Evolutionary conservation across 1,140 invertebrate genomes (phyloP).

Genomic region (Drosophila lacertosa): DNA sequence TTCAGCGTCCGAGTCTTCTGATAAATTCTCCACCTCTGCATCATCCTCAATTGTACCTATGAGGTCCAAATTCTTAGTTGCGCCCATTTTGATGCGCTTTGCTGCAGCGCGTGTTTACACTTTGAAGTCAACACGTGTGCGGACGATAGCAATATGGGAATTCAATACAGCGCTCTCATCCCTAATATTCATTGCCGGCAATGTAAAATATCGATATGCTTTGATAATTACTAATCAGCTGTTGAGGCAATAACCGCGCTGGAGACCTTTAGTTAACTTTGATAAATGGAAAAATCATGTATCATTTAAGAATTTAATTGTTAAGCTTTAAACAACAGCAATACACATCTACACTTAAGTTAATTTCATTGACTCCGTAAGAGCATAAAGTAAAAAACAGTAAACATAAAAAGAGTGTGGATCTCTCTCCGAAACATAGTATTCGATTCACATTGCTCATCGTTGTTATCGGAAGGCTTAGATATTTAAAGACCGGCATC

Average conservation of each 20-base stretch:
- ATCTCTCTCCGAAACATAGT: too few species aligned
- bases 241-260: conserved; percentile 46
- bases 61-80: conserved; percentile 76
- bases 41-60: conserved; percentile 91
- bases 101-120: conserved; percentile 63
- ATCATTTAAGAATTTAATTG: too few species aligned
- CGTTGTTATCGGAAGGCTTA: conserved; percentile 13
- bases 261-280: too few species aligned
- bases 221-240: conserved; percentile 36
- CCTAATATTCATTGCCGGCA: not conserved
- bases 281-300: too few species aligned
- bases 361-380: too few species aligned
- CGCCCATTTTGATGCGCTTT: conserved; percentile 59
- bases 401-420: too few species aligned
- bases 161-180: not conserved
- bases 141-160: not conserved
- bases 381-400: too few species aligned
- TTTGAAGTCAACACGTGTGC: conserved; percentile 57
- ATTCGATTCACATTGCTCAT: too few species aligned
- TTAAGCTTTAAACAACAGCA: too few species aligned
- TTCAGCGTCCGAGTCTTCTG: conserved; percentile 92
- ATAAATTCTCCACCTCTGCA: conserved; percentile 90
- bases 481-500: conserved; percentile 13
- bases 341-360: too few species aligned
- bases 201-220: not conserved